Base-by-base conservation (phyloP, 53 echinoderm and acorn worm species). In the Mesocentrotus franciscanus region DNA sequence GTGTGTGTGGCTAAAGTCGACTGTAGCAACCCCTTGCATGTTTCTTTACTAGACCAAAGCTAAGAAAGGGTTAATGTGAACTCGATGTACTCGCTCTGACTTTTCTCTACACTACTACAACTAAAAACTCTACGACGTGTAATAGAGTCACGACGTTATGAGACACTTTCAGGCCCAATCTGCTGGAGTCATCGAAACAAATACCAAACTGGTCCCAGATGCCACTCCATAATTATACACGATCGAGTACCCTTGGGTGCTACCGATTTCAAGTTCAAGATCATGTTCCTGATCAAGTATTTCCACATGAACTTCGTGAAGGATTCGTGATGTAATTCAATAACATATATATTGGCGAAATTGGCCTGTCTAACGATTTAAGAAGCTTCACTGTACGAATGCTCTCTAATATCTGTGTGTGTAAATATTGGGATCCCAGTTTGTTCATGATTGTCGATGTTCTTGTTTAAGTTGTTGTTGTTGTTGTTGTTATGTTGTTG, bases 271-370 rank as follows among this genome's bases (percentile, higher is more conserved):
- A 81, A 81, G 20, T 14, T 20, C 85, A 85, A 85, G 85, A 55
- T 85, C 49, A 56, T 56, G 11, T 85, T 24, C 9, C 56, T 78
- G 85, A 85, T 85, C n/a, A 85, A 85, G 24, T 85, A 56, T 85
- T 85, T 85, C 85, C 85, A 56, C 56, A 85, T 56, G 56, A 85
- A 85, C 24, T 56, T 11, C 85, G 22, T 22, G 85, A 56, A 11
- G 56, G 22, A 85, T 85, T 85, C 55, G 9, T 85, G 26, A 85
- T 55, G 30, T 85, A 7, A 85, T 56, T 35, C 56, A 56, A 55
- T 8, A 24, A 56, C 26, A 26, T 0, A 56, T 85, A 22, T 24
- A 85, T 55, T 26, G 10, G 22, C 10, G 56, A 22, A 9, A 85
- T 55, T 26, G 10, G 22, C 10, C 10, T 85, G 1, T 85, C 49